A percentile compares a stretch with the other conserved stretches of the same genome.
phyloP scores from a whole-genome alignment of 2,888 invertebrate species.

The Salticus scenicus region DNA sequence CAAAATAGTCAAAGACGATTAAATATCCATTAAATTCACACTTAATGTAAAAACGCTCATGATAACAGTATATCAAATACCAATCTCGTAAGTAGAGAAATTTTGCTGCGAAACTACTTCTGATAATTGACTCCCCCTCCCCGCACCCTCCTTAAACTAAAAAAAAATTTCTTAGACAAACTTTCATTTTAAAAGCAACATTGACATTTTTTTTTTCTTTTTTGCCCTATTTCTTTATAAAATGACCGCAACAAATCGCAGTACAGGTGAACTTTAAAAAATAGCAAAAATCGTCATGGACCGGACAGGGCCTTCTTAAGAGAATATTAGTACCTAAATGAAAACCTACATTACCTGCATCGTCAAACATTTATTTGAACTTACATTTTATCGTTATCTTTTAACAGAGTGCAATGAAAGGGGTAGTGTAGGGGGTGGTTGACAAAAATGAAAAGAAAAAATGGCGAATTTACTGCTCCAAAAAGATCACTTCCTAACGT shows the following conservation, averaged over 20 bases:
- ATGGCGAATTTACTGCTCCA: neutral
- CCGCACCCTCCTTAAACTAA: too few relatives aligned
- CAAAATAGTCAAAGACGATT: too few relatives aligned
- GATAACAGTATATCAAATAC: too few relatives aligned
- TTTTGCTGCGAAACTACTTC: neutral
- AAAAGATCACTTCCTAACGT: constrained; percentile 9
- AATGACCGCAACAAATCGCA: neutral
- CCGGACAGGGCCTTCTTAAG: neutral
- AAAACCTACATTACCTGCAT: neutral
- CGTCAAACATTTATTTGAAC: constrained; percentile 3
- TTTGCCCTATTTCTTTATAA: too few relatives aligned
- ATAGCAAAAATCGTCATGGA: too few relatives aligned
- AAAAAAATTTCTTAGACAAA: constrained; percentile 2
- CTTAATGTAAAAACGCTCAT: too few relatives aligned
- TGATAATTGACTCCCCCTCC: neutral
- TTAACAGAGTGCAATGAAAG: too few relatives aligned
- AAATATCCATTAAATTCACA: too few relatives aligned
- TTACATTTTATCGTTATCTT: neutral
- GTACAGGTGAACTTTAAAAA: neutral
- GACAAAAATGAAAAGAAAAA: neutral
- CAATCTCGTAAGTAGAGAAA: neutral
- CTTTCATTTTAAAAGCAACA: neutral
- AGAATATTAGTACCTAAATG: neutral
- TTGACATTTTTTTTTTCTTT: neutral
- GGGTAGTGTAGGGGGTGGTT: too few relatives aligned